Conservation (phyloP, 2,113 vertebrate genomes). For the Pongo pygmaeus region DNA sequence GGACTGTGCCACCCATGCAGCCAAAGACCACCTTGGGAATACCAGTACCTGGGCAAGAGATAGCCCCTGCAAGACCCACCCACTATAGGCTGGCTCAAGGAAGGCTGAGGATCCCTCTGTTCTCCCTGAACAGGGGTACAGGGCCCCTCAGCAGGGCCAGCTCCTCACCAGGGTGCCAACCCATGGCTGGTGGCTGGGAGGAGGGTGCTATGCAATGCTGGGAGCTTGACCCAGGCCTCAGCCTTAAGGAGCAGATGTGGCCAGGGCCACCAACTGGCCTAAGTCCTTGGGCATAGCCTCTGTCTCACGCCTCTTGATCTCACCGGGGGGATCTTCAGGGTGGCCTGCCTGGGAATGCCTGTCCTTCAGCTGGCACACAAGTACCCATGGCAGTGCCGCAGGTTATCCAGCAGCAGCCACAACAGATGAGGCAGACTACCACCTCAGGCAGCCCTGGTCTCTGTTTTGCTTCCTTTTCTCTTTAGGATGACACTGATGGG, state of each 20-base stretch:
- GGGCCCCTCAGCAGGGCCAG: neutral
- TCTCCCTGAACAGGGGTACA: neutral
- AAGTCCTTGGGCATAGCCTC: neutral
- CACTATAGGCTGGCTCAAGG: neutral
- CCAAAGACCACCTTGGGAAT: neutral
- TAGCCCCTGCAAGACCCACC: neutral
- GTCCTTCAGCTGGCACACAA: neutral
- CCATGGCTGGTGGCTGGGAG: neutral
- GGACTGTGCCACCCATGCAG: too few species aligned
- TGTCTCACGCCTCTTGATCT: neutral
- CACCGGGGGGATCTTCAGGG: neutral
- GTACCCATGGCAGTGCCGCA: neutral
- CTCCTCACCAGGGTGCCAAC: neutral
- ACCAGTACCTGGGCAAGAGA: neutral
- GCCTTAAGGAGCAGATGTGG: neutral
- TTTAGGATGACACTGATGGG: neutral
- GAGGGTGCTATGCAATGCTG: neutral
- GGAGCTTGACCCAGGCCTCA: neutral
- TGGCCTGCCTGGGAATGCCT: neutral
- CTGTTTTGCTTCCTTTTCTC: neutral
- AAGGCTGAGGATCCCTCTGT: neutral
- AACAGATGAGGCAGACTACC: neutral
- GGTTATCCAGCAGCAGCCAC: neutral
- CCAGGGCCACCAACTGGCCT: neutral
- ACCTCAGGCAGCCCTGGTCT: neutral